Conservation (phyloP, 2,888 invertebrate species). For the Hirtodrosophila confusa region DNA sequence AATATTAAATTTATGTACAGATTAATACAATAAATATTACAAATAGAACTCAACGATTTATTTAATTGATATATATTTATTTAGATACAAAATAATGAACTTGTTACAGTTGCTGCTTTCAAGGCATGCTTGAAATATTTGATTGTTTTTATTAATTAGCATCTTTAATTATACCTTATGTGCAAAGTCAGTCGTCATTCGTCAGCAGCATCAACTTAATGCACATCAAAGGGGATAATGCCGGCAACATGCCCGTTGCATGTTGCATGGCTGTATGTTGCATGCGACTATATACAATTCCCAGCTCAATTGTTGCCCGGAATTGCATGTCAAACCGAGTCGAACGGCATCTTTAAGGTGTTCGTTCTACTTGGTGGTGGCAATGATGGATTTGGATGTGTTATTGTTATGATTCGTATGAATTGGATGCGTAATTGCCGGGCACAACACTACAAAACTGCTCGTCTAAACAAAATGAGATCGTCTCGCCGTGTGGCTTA, state of each 20-base stretch:
- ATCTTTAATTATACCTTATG: slow-evolving; percentile 4
- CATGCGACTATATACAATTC: slow-evolving; percentile 23
- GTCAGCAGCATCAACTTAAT: slow-evolving; percentile 49
- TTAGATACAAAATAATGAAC: too few species aligned
- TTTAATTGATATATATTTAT: too few species aligned
- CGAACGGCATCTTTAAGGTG: slow-evolving; percentile 25
- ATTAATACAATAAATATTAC: too few species aligned
- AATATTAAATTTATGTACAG: too few species aligned
- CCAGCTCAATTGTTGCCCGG: slow-evolving; percentile 55
- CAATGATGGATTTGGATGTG: slow-evolving; percentile 61
- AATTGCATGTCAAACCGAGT: slow-evolving; percentile 56
- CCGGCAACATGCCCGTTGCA: slow-evolving; percentile 1
- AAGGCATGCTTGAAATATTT: too few species aligned
- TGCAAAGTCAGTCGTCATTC: slow-evolving; percentile 36
- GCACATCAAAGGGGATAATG: slow-evolving; percentile 47
- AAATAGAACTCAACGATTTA: too few species aligned
- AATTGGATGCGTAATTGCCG: slow-evolving; percentile 67
- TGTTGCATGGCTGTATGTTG: too few species aligned
- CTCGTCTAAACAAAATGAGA: slow-evolving; percentile 40
- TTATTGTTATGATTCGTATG: slow-evolving; percentile 77
- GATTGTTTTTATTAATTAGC: too few species aligned
- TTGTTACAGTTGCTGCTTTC: too few species aligned
- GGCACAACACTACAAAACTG: slow-evolving; percentile 38
- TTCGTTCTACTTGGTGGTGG: slow-evolving; percentile 16
- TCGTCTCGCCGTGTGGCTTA: slow-evolving; percentile 37